Conservation (phyloP, 2,888 invertebrate species). For the Himalopsyche japonica region DNA sequence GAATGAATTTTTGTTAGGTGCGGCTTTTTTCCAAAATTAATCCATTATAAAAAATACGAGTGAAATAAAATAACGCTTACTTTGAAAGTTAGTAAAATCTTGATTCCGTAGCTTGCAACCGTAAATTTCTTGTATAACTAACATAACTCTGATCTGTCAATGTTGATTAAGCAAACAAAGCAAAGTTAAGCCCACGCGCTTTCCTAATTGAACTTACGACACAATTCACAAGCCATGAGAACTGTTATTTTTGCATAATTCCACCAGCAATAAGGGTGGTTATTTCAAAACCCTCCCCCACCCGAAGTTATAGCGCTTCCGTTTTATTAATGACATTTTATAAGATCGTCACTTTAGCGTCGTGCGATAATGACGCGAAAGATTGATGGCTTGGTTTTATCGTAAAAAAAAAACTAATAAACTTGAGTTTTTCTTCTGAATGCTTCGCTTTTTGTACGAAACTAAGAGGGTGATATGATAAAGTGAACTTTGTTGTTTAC, state of each 20-base stretch:
- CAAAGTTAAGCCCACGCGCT: not conserved
- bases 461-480: not conserved
- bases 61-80: too few species aligned
- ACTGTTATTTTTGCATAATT: not conserved
- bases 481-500: not conserved
- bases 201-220: not conserved
- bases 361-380: constrained; percentile 18
- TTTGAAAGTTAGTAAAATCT: too few species aligned
- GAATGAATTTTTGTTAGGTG: too few species aligned
- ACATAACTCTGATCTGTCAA: not conserved
- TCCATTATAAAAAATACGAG: too few species aligned
- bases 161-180: not conserved
- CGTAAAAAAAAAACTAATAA: not conserved
- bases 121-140: not conserved
- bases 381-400: constrained; percentile 16
- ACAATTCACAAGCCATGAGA: not conserved
- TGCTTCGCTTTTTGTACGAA: not conserved
- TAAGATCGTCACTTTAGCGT: constrained; percentile 2
- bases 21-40: too few species aligned
- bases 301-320: not conserved
- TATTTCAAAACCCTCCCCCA: not conserved
- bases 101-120: too few species aligned
- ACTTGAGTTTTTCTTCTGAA: not conserved
- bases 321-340: constrained; percentile 25
- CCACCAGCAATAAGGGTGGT: not conserved